These are phyloP conservation scores for Drosophila sproati DNA, from an alignment of 1,140 invertebrate genomes.

Conservation along the genomic window DNA sequence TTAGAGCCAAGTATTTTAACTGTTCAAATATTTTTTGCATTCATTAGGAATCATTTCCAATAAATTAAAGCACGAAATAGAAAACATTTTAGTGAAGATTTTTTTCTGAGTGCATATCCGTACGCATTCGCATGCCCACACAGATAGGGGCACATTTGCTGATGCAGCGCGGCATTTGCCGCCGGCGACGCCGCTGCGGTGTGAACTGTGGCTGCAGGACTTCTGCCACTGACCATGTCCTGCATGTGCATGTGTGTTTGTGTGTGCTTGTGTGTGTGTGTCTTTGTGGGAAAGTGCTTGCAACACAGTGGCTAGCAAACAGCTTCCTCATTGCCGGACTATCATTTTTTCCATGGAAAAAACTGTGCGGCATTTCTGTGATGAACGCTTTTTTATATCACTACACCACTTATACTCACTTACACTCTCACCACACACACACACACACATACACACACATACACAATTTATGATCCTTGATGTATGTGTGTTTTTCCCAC, in stretches of 20 bases:
- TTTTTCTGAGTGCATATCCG: neutral
- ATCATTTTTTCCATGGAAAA: slow-evolving; percentile 64
- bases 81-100: neutral
- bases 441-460: neutral
- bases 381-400: slow-evolving; percentile 74
- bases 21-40: no score
- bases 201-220: slow-evolving; percentile 40
- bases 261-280: slow-evolving; percentile 3
- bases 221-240: slow-evolving; percentile 5
- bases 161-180: slow-evolving; percentile 33
- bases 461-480: slow-evolving; percentile 59
- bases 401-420: slow-evolving; percentile 47
- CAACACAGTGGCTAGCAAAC: neutral
- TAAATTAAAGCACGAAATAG: no score
- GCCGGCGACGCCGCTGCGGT: slow-evolving; percentile 24
- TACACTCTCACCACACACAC: neutral
- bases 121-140: slow-evolving; percentile 8
- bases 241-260: slow-evolving; percentile 22
- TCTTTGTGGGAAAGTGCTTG: slow-evolving; percentile 28
- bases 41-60: no score
- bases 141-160: slow-evolving; percentile 27
- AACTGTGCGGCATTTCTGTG: slow-evolving; percentile 53
- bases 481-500: slow-evolving; percentile 58
- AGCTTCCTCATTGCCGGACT: slow-evolving; percentile 50
- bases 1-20: no score